Evolutionary conservation across 1,140 invertebrate species (phyloP).

Genomic region (Olivierus martensii): DNA sequence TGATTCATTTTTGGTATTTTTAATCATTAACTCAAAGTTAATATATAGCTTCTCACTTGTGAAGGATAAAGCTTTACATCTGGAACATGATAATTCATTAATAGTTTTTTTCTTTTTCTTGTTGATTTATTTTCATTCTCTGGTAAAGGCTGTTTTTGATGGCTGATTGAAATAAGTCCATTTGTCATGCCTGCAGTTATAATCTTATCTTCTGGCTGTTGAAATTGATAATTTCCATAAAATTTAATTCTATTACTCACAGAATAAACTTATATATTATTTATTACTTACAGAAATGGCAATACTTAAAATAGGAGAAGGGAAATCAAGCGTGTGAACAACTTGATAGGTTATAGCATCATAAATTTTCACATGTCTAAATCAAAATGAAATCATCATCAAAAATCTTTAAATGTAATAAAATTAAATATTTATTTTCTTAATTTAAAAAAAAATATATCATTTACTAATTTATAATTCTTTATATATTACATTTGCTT

Average conservation of each 20-base stretch:
- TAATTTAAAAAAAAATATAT: no score
- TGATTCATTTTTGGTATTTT: no score
- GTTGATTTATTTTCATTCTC: constrained; percentile 29
- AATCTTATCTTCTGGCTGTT: constrained; percentile 59
- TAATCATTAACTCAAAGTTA: no score
- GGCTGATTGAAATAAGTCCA: constrained; percentile 70
- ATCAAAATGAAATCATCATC: no score
- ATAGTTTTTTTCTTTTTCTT: constrained; percentile 32
- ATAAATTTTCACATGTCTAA: constrained; percentile 80
- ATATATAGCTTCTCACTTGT: constrained; percentile 12
- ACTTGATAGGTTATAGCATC: constrained; percentile 71
- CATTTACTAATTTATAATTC: no score
- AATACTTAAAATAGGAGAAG: constrained; percentile 78
- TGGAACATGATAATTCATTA: constrained; percentile 38
- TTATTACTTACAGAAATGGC: constrained; percentile 51
- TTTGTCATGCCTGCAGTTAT: constrained; percentile 84
- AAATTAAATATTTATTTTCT: no score
- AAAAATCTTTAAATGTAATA: no score
- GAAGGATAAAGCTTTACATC: constrained; percentile 9
- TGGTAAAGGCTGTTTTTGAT: constrained; percentile 40
- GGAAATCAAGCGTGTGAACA: constrained; percentile 76
- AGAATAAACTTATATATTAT: no score
- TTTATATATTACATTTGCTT: no score
- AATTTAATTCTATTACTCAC: no score
- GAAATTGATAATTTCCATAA: constrained; percentile 4